Conservation (phyloP, 2,888 invertebrate genomes). For the Fragum fragum region DNA sequence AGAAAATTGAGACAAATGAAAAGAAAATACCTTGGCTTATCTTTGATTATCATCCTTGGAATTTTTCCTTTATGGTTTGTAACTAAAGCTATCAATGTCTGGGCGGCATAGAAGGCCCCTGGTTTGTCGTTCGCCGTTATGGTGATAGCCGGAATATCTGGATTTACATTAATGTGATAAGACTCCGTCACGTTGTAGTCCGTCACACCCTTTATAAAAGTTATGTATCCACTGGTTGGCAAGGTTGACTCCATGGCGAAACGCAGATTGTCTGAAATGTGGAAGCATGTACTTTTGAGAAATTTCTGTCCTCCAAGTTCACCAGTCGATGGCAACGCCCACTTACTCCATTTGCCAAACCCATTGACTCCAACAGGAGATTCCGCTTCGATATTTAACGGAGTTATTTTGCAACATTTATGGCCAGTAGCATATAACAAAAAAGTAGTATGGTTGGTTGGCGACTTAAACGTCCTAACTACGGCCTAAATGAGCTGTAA, state of each 20-base stretch:
- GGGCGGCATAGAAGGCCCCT: constrained; percentile 78
- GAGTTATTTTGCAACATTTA: too few relatives aligned
- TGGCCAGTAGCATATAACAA: too few relatives aligned
- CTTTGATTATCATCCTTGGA: constrained; percentile 43
- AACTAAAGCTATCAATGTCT: constrained; percentile 72
- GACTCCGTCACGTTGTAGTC: constrained; percentile 52
- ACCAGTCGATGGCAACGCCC: too few relatives aligned
- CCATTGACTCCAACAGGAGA: too few relatives aligned
- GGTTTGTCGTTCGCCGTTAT: constrained; percentile 66
- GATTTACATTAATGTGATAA: constrained; percentile 67
- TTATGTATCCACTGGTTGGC: constrained; percentile 22
- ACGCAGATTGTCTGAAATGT: constrained; percentile 39
- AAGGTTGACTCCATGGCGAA: background rate
- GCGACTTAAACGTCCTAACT: too few relatives aligned
- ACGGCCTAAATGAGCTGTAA: too few relatives aligned
- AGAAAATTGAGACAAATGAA: too few relatives aligned
- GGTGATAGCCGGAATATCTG: constrained; percentile 50
- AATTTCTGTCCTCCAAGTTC: too few relatives aligned
- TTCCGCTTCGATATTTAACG: too few relatives aligned
- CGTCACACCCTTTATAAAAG: constrained; percentile 20
- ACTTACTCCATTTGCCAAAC: too few relatives aligned
- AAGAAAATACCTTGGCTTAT: constrained; percentile 74
- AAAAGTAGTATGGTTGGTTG: too few relatives aligned
- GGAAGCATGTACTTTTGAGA: too few relatives aligned
- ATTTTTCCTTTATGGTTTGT: constrained; percentile 14